Evolutionary conservation across 2,888 invertebrate genomes (phyloP).

Genomic region (Dynastes grantii): DNA sequence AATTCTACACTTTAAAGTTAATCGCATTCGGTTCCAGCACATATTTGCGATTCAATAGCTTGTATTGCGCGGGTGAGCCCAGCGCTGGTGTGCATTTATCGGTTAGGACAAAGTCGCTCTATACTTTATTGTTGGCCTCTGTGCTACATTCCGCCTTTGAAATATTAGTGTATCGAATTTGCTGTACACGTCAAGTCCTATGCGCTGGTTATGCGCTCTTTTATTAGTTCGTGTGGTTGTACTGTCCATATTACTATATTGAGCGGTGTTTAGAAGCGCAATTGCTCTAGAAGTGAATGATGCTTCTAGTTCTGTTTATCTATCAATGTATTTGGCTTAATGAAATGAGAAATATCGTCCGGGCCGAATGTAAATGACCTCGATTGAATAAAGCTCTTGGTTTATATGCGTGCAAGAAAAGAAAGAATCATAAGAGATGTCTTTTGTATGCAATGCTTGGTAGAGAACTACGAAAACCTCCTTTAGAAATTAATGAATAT

Average conservation of each 20-base stretch:
- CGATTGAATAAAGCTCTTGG: neutral
- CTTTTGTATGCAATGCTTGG: too few relatives aligned
- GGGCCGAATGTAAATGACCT: conserved; percentile 11
- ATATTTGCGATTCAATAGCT: conserved; percentile 35
- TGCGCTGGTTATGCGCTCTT: neutral
- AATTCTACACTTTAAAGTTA: conserved; percentile 18
- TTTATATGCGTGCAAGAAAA: neutral
- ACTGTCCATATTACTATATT: neutral
- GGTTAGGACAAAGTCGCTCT: conserved; percentile 22
- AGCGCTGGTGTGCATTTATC: conserved; percentile 11
- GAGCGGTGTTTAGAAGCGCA: conserved; percentile 6
- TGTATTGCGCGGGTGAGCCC: conserved; percentile 1
- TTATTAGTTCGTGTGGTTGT: neutral
- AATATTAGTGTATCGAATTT: conserved; percentile 42
- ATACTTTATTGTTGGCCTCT: conserved; percentile 32
- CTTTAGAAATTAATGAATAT: too few relatives aligned
- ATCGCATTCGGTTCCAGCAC: neutral
- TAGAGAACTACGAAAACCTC: too few relatives aligned
- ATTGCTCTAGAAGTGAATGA: conserved; percentile 15
- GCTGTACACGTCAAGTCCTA: conserved; percentile 10
- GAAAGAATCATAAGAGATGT: too few relatives aligned
- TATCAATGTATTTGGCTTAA: neutral
- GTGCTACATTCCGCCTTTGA: conserved; percentile 34
- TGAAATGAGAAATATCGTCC: conserved; percentile 25
- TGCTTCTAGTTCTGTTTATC: conserved; percentile 2